Evolutionary conservation across 1,140 invertebrate genomes (phyloP), one percentile per base, ranked within the genome.

Genomic region (Sipha flava): DNA sequence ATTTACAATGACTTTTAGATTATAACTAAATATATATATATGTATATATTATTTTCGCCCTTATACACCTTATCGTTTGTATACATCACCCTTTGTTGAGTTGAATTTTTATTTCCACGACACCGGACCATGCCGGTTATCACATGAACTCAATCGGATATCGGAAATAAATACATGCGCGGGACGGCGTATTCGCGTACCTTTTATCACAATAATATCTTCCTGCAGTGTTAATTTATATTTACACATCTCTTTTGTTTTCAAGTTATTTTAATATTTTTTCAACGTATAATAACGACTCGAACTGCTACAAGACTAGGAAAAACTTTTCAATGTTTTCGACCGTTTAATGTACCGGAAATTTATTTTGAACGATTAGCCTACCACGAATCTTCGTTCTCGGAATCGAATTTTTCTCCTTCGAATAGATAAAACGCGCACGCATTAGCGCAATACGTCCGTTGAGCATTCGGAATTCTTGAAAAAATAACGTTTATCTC

Each of bases 1-100:
- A 66, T 66, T 43, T 66, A 66, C 34, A 66, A 66, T 43, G 64
- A 66, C 64, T 66, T 66, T 66, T 43, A 23, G 62, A 66, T 66
- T 66, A 66, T 40, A 66, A 66, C n/a, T 43, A 23, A 54, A 66
- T n/a, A 40, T 23, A 66, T 40, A 40, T 21, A 66, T 18, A 66
- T 43, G 23, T 66, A 40, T 21, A 66, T 18, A 66, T 43, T 23
- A 43, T 40, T 66, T 66, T 66, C 21, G 14, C 34, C 62, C 14
- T 21, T 43, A 43, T 23, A 21, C 26, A n/a, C 21, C 21, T 66
- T 66, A 66, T 66, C 64, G 14, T 14, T 26, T 66, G 26, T 26
- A 7, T 37, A 21, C 64, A 66, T 66, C 64, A 43, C 37, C 64
- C 64, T 40, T 43, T 66, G 37, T 43, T 43, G 6, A 66, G 37